Conservation (phyloP, 2,888 invertebrate species). For the Temnothorax ravouxi region DNA sequence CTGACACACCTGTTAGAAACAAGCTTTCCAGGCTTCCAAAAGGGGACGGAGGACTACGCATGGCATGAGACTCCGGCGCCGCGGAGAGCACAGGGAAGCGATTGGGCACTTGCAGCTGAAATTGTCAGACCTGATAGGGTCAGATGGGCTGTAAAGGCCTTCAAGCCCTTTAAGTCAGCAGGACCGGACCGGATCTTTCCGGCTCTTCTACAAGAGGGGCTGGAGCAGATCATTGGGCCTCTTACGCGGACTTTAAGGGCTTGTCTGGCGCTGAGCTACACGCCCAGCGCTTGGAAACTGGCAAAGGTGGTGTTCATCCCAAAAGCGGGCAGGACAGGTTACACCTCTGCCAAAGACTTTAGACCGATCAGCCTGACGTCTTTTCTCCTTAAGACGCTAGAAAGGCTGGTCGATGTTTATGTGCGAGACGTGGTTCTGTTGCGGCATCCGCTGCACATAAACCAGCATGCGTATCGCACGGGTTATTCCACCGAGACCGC, state of each 20-base stretch:
- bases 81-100: too few species aligned
- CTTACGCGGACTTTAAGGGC: background rate
- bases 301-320: background rate
- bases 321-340: background rate
- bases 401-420: background rate
- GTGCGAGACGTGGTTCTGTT: background rate
- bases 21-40: too few species aligned
- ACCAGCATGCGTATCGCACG: too few species aligned
- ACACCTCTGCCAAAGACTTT: background rate
- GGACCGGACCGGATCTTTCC: background rate
- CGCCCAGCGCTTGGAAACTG: background rate
- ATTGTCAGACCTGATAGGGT: too few species aligned
- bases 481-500: too few species aligned
- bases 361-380: background rate
- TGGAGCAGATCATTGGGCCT: background rate
- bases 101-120: too few species aligned
- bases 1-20: too few species aligned
- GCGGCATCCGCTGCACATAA: background rate
- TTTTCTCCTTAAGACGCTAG: background rate
- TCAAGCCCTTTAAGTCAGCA: background rate
- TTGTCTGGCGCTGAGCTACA: background rate
- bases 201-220: background rate
- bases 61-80: too few species aligned
- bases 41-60: too few species aligned
- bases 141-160: background rate